Evolutionary conservation across 1,140 invertebrate genomes (phyloP).

Genomic region (Diabrotica undecimpunctata): DNA sequence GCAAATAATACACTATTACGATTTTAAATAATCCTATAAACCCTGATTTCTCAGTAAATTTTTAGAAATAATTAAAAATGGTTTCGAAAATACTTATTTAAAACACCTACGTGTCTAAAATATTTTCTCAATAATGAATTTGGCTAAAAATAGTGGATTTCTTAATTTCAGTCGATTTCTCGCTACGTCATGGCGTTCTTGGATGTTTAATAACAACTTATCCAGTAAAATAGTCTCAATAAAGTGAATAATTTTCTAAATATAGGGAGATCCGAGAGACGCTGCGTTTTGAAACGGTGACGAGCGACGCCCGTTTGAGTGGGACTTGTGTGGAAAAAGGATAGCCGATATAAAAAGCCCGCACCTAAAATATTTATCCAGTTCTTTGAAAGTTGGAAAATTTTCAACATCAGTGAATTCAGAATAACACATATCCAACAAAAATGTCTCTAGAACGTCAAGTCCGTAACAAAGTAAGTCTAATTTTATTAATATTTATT

Average conservation of each 20-base stretch:
- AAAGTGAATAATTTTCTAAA: slow-evolving; percentile 42
- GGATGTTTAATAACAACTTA: background rate
- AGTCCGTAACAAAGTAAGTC: slow-evolving; percentile 70
- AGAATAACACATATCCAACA: slow-evolving; percentile 14
- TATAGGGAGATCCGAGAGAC: slow-evolving; percentile 26
- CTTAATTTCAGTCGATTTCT: too few species aligned
- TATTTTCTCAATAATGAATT: too few species aligned
- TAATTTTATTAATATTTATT: background rate
- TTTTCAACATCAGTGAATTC: slow-evolving; percentile 16
- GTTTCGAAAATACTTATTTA: too few species aligned
- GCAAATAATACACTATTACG: too few species aligned
- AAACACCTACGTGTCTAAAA: too few species aligned
- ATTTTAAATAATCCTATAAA: too few species aligned
- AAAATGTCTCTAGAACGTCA: slow-evolving; percentile 77
- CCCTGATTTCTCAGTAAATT: too few species aligned
- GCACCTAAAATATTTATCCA: slow-evolving; percentile 26
- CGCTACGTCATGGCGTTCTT: background rate
- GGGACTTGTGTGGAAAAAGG: slow-evolving; percentile 25
- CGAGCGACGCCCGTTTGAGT: slow-evolving; percentile 4
- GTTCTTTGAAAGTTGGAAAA: slow-evolving; percentile 25
- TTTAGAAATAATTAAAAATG: too few species aligned
- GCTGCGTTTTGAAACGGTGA: slow-evolving; percentile 8
- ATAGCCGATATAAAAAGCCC: slow-evolving; percentile 39
- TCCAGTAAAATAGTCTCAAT: too few species aligned
- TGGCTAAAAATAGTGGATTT: too few species aligned